Evolutionary conservation across 2,888 invertebrate species (phyloP).

Genomic region (Lasioglossum morio): DNA sequence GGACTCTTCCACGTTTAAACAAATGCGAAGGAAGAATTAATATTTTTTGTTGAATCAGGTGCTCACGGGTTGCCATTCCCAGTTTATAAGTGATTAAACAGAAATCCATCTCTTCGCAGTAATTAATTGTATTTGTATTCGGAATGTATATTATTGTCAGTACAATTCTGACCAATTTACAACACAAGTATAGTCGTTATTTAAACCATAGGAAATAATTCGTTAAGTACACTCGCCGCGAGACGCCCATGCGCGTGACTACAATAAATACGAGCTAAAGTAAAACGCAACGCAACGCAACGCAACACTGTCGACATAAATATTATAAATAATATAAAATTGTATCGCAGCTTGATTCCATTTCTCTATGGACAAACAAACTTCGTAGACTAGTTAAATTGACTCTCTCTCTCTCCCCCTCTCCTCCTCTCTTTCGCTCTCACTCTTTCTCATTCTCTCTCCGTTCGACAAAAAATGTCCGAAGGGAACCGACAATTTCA

Average conservation of each 20-base stretch:
- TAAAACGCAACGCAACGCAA: conserved; percentile 21
- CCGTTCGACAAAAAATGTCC: background rate
- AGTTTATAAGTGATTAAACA: conserved; percentile 29
- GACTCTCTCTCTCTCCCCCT: conserved; percentile 2
- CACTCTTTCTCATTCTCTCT: background rate
- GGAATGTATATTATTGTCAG: conserved; percentile 61
- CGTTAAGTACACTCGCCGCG: conserved; percentile 50
- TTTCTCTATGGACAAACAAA: conserved; percentile 13
- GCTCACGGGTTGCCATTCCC: background rate
- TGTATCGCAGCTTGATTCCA: conserved; percentile 14
- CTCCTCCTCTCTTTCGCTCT: background rate
- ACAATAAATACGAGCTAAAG: conserved; percentile 28
- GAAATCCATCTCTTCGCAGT: conserved; percentile 22
- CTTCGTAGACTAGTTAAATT: conserved; percentile 28
- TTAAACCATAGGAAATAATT: conserved; percentile 53
- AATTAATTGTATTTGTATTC: conserved; percentile 48
- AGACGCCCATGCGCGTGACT: conserved; percentile 38
- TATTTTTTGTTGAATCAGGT: too few relatives aligned
- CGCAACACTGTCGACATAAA: background rate
- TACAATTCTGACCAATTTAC: conserved; percentile 56
- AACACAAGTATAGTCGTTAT: conserved; percentile 33
- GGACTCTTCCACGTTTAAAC: background rate
- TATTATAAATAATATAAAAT: background rate
- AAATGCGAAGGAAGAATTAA: background rate
- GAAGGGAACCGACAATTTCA: conserved; percentile 25